Percentiles rank a stretch among this genome's conserved stretches.
Conservation (phyloP, 2,888 invertebrate species). For the Pseudococcus longispinus region DNA sequence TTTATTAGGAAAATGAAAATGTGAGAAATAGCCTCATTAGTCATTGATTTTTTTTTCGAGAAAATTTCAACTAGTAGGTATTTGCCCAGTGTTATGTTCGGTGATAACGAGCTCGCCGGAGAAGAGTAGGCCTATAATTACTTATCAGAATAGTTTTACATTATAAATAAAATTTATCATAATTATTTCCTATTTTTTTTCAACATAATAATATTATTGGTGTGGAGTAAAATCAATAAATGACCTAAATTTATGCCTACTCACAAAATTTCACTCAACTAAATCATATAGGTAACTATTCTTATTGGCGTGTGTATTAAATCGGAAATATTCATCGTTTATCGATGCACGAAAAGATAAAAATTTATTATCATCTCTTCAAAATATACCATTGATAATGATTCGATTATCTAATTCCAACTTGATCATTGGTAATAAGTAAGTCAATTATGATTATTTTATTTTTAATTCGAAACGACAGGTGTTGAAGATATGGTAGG, state of each 20-base stretch:
- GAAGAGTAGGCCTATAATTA: too few species aligned
- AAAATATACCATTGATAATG: neutral
- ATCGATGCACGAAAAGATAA: neutral
- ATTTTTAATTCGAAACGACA: too few species aligned
- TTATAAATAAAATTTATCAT: neutral
- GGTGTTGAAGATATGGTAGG: too few species aligned
- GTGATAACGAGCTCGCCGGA: too few species aligned
- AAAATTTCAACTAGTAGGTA: neutral
- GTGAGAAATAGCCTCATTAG: neutral
- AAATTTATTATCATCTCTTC: neutral
- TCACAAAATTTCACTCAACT: neutral
- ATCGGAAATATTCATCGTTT: neutral
- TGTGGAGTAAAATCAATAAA: neutral
- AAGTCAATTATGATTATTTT: too few species aligned
- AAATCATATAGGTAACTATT: neutral
- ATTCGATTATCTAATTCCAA: neutral
- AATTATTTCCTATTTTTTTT: neutral
- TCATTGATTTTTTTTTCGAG: neutral
- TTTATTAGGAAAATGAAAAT: neutral
- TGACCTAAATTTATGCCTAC: neutral
- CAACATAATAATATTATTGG: neutral
- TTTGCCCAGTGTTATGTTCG: too few species aligned
- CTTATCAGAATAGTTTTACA: too few species aligned
- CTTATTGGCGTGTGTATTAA: neutral
- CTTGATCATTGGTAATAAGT: neutral